phyloP scores from a whole-genome alignment of 2,113 vertebrate species.

The Semnornis frantzii region DNA sequence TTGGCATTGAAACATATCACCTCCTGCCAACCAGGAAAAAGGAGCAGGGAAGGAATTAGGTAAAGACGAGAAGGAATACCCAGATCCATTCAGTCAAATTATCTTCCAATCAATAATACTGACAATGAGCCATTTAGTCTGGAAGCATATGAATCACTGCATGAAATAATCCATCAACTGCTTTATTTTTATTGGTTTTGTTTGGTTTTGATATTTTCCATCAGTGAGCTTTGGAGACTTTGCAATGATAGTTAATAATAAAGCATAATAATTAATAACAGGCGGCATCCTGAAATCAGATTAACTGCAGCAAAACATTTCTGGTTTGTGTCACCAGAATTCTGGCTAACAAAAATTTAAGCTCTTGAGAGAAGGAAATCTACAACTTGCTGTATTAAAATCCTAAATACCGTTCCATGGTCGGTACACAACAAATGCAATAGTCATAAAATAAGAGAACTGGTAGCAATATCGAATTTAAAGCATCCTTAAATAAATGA shows the following conservation, averaged over 20 bases:
- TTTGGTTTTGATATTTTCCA: constrained; percentile 27
- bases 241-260: constrained; percentile 43
- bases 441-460: neutral
- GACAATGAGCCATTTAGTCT: constrained; percentile 4
- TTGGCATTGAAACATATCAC: constrained; percentile 87
- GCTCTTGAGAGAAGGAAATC: constrained; percentile 4
- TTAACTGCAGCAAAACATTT: constrained; percentile 35
- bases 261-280: constrained; percentile 40
- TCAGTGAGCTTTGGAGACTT: neutral
- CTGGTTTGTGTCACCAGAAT: neutral
- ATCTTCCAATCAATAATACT: neutral
- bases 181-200: constrained; percentile 34
- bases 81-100: neutral
- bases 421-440: neutral
- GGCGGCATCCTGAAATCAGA: constrained; percentile 28
- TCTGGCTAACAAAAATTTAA: neutral
- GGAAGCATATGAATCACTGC: neutral
- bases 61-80: neutral
- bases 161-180: constrained; percentile 19
- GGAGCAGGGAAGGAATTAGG: neutral
- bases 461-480: constrained; percentile 1
- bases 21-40: constrained; percentile 74
- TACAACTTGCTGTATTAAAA: neutral
- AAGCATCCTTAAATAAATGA: constrained; percentile 20
- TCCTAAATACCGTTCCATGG: neutral